Conservation (phyloP, 2,797 vertebrate species). For the Synanceia verrucosa region DNA sequence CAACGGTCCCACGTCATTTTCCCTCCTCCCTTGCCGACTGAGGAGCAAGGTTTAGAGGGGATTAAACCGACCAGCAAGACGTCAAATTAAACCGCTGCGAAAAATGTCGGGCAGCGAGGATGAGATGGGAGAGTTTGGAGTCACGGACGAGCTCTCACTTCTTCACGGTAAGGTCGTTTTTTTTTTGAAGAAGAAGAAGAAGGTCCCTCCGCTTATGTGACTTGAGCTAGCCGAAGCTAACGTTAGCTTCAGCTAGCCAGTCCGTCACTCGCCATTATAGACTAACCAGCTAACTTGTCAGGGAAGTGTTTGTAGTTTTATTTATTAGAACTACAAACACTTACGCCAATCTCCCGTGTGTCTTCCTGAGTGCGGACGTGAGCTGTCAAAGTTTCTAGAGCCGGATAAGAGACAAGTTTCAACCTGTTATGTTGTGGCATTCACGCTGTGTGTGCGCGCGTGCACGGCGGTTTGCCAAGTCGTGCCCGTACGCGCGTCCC, state of each 20-base stretch:
- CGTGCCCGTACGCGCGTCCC: constrained; percentile 57
- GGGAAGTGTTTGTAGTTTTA: constrained; percentile 31
- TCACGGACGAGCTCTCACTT: constrained; percentile 71
- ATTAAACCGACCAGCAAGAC: constrained; percentile 65
- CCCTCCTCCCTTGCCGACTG: constrained; percentile 80
- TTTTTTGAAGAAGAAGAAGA: constrained; percentile 22
- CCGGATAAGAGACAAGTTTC: constrained; percentile 58
- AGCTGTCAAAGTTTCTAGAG: constrained; percentile 70
- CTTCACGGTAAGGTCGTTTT: constrained; percentile 75
- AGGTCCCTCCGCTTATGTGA: constrained; percentile 44
- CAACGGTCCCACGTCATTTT: constrained; percentile 79
- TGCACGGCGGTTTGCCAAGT: constrained; percentile 48
- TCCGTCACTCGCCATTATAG: constrained; percentile 69
- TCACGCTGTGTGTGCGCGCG: constrained; percentile 22
- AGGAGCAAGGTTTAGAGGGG: constrained; percentile 73
- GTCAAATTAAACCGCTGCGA: constrained; percentile 47
- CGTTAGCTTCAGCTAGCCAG: constrained; percentile 69
- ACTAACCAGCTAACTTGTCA: constrained; percentile 75
- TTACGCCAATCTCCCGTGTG: not conserved
- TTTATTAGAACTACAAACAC: no score
- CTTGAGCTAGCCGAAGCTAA: constrained; percentile 70
- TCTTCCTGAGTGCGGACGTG: not conserved
- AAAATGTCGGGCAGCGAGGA: constrained; percentile 86
- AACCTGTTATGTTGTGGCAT: constrained; percentile 61
- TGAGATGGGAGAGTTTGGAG: constrained; percentile 80